phyloP scores from a whole-genome alignment of 2,113 vertebrate genomes.

The Pedetes capensis region DNA sequence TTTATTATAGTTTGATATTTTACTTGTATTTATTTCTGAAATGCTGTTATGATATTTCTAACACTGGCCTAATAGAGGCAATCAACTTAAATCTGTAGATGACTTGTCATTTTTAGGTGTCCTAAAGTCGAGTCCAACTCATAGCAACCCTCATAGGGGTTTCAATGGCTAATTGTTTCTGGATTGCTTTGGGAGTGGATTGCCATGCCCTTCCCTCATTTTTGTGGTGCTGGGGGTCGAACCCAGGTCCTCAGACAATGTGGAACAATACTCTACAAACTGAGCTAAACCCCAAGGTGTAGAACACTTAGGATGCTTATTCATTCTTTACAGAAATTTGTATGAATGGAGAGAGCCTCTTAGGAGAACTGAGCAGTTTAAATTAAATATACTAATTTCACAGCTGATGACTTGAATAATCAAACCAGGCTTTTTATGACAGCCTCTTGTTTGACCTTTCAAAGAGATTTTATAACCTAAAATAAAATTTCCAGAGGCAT shows the following conservation, averaged over 20 bases:
- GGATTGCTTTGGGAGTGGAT: no score
- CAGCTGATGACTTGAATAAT: slow-evolving; percentile 57
- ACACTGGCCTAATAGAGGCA: background rate
- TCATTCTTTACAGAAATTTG: slow-evolving; percentile 14
- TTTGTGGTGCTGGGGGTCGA: no score
- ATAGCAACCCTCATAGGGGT: no score
- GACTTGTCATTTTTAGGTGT: no score
- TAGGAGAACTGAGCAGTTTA: slow-evolving; percentile 37
- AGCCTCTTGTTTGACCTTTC: slow-evolving; percentile 51
- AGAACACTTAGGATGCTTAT: background rate
- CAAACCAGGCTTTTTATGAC: slow-evolving; percentile 34
- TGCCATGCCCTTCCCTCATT: no score
- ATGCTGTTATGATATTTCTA: background rate
- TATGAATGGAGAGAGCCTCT: background rate
- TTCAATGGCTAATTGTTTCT: no score
- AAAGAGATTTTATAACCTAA: slow-evolving; percentile 25
- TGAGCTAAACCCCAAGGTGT: no score
- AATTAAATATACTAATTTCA: slow-evolving; percentile 62
- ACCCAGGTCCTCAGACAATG: no score
- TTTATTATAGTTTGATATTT: background rate
- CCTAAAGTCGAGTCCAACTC: no score
- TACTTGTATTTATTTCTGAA: background rate
- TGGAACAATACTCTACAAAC: no score
- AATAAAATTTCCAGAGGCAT: slow-evolving; percentile 51
- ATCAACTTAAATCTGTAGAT: background rate